These are phyloP conservation scores for Sus scrofa DNA, from an alignment of 2,113 vertebrate genomes.

Conservation along the genomic window T2T-Sscrofa CM000814.6:118515001-118515500, in stretches of 20 bases:
- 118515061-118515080: conserved; percentile 53
- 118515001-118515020: conserved; percentile 33
- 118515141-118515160: conserved; percentile 52
- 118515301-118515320: background rate
- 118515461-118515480: background rate
- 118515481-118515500: background rate
- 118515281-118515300: conserved; percentile 16
- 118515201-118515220: background rate
- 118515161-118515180: conserved; percentile 60
- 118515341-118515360: background rate
- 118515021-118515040: conserved; percentile 1
- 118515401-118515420: background rate
- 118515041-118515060: conserved; percentile 52
- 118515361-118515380: conserved; percentile 7
- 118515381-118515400: background rate
- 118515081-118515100: conserved; percentile 47
- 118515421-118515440: background rate
- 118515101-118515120: conserved; percentile 33
- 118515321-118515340: background rate
- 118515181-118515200: background rate
- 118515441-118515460: background rate
- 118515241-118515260: conserved; percentile 39
- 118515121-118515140: conserved; percentile 64
- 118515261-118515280: conserved; percentile 29
- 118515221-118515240: background rate